Base-by-base conservation (phyloP, 1,140 invertebrate genomes). In the Myzus persicae region DNA sequence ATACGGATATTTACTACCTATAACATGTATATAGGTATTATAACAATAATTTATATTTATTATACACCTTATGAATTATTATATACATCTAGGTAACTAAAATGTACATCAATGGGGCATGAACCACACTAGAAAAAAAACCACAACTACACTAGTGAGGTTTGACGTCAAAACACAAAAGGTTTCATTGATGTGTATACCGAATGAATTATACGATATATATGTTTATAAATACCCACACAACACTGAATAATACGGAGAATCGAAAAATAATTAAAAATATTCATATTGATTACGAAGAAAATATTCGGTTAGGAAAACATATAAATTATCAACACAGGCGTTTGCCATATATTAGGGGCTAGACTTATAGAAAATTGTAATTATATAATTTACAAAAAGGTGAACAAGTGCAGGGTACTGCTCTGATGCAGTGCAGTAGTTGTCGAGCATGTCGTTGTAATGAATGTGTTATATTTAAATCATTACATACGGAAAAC, bases 111-210 rank as follows among this genome's bases (percentile, higher is more conserved):
- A 1, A 48, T 48, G 46, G 18, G 1, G 14, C 48, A 51, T 22
- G 48, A 76, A 76, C 59, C 3, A 54, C 0, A 31, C 9, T 31
- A 76, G 20, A 76, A 76, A 67, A 76, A 76, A 51, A 51, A 51
- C 22, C 6, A 51, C 2, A 22, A 18, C 4, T 67, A 67, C 59
- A n/a, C 59, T n/a, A 76, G 59, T 36, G 59, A 76, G 31, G 59
- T 76, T 76, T 76, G 59, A 76, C 59, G n/a, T 76, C n/a, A 76
- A 76, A n/a, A 76, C 59, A 76, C 59, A 76, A 76, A 76, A 76
- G 59, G 59, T 76, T 76, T 76, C 59, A n/a, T n/a, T 76, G 14
- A 76, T 18, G 59, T 76, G 36, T 36, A n/a, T n/a, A n/a, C n/a
- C 31, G 5, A 76, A n/a, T n/a, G 14, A 76, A 76, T 5, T 76